Evolutionary conservation across 2,797 vertebrate genomes (phyloP), one percentile per base, ranked within the genome.

Genomic region (Falco novaeseelandiae): DNA sequence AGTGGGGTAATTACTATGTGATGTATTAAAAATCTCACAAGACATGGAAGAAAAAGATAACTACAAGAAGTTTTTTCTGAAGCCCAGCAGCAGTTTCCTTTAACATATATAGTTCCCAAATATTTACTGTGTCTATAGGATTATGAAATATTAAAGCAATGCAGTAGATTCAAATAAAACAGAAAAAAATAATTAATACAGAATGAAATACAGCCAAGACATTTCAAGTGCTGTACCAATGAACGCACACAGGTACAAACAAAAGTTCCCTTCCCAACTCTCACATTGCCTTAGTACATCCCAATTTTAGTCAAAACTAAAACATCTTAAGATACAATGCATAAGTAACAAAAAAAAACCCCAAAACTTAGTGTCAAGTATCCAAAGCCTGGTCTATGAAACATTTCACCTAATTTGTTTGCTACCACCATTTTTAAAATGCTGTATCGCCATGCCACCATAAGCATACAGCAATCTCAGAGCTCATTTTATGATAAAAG

Each of bases 21-120:
- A 46, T 54, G 29, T 32, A 55, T 6, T 51, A 73, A 21, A 79
- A 85, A 38, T 59, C 46, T 65, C 65, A 42, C 29, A 57, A 0
- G 0, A 66, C 0, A 0, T 17, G 17, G 20, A 73, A 65, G 18
- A 34, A 73, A 84, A 58, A 59, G 14, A 6, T 21, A 54, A 40
- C 12, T 30, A 40, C 19, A 71, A 46, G 15, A 44, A 59, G 12
- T 74, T 66, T 16, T 12, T 90, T 82, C 71, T 49, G 12, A 66
- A 74, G 22, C 11, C 18, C 59, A 81, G 22, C 3, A 65, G 16
- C 16, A 42, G 29, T 12, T 52, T 27, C 21, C 48, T 51, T 92
- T 82, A 46, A 69, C 21, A 73, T 51, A 55, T 13, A 25, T 54
- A 74, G 69, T 51, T 61, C 10, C 6, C 38, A 58, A 44, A 67